These are phyloP conservation scores for Smithornis capensis DNA, from an alignment of 2,113 vertebrate species.

Conservation along the genomic window DNA sequence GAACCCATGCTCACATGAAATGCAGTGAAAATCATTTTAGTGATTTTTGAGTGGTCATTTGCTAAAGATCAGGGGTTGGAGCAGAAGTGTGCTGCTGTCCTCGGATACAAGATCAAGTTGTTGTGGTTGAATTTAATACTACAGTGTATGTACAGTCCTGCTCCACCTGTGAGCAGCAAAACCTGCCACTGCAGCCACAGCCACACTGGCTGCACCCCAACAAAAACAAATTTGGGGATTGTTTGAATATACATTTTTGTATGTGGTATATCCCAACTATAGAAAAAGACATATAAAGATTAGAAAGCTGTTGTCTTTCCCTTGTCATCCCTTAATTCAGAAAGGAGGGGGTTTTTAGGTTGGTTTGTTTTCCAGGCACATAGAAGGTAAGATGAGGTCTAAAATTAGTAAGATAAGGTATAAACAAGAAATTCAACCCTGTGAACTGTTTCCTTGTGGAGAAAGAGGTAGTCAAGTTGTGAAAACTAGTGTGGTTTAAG, in stretches of 20 bases:
- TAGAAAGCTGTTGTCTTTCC: background rate
- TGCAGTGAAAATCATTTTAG: background rate
- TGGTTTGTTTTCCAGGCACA: background rate
- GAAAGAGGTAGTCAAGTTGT: slow-evolving; percentile 58
- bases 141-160: background rate
- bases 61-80: background rate
- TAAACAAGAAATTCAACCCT: background rate
- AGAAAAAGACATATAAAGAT: background rate
- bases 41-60: background rate
- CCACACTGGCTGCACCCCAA: background rate
- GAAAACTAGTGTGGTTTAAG: background rate
- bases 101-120: background rate
- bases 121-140: background rate
- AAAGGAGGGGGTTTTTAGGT: background rate
- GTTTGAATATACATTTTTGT: background rate
- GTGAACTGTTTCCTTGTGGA: slow-evolving; percentile 4
- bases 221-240: background rate
- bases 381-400: background rate
- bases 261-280: background rate
- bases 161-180: background rate
- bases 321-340: background rate
- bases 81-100: background rate
- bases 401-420: background rate
- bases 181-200: background rate
- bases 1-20: background rate